These are phyloP conservation scores for Psittacara wagleri DNA, from an alignment of 2,113 vertebrate species.

Conservation along the genomic window DNA sequence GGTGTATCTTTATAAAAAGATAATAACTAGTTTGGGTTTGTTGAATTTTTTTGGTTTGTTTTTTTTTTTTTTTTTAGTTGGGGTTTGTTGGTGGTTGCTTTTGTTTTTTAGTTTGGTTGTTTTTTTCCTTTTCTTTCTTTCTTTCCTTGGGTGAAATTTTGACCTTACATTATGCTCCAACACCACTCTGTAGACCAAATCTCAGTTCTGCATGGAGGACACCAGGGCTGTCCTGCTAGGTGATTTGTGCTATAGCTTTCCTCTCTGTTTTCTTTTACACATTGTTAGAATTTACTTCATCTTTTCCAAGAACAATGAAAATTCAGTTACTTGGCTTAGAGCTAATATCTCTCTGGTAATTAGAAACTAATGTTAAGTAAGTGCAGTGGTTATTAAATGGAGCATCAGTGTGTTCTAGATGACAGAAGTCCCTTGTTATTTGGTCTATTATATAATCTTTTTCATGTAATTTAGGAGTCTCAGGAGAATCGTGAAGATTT, in stretches of 20 bases:
- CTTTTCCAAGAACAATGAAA: background rate
- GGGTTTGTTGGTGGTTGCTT: background rate
- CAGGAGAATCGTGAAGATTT: background rate
- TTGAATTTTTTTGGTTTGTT: accelerated
- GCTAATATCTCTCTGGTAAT: background rate
- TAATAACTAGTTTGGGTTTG: background rate
- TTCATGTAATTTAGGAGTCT: background rate
- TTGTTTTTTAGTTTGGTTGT: background rate
- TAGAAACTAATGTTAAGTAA: background rate
- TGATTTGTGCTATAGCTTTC: background rate
- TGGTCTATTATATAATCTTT: background rate
- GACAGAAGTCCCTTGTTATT: background rate
- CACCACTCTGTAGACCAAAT: background rate
- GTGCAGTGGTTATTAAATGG: background rate
- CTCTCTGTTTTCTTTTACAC: background rate
- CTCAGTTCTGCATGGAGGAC: background rate
- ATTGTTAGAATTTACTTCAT: background rate
- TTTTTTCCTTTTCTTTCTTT: background rate
- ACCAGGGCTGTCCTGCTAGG: background rate
- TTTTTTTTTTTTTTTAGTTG: accelerated
- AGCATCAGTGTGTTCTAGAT: background rate
- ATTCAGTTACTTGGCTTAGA: background rate
- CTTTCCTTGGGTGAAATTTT: background rate
- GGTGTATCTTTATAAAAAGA: background rate
- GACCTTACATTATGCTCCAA: background rate